Evolutionary conservation across 2,888 invertebrate genomes (phyloP), one percentile per base, ranked within the genome.

Genomic region (Barypeithes pellucidus): DNA sequence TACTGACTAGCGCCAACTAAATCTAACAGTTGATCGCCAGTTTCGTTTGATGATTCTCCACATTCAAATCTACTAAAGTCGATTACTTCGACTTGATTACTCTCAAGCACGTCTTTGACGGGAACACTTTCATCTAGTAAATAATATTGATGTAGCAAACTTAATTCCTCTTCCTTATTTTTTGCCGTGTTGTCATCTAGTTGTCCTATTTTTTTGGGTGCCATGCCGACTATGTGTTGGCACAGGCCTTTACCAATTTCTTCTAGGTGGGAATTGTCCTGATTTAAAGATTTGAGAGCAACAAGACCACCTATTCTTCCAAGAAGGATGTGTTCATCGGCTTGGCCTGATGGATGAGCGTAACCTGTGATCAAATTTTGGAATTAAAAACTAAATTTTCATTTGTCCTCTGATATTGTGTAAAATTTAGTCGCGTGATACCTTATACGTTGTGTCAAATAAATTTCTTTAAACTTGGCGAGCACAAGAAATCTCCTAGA

Each of bases 181-280:
- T 88, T 86, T 0, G 87, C 84, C 7, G 92, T 92, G 78, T 90
- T 85, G 81, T 94, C 94, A 4, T 80, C 80, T 60, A 84, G 86
- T 50, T 78, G 77, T 0, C 95, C 96, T 73, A 96, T 89, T 87
- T 91, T 93, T 41, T 82, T 84, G 0, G 96, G 96, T 80, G 93
- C 93, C 90, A 95, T 92, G 33, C 96, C 97, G 20, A 98, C 95
- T 80, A 98, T 91, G 82, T 98, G 98, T 84, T 98, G 97, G 83
- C 97, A 96, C 7, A 98, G 85, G 81, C 95, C 92, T 78, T 90
- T 90, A 16, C 93, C 93, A 9, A 94, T 81, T 57, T 87, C 82
- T 29, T 86, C 63, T 11, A 75, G 14, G 1, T 67, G 81, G 5
- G 87, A 76, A 14, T 85, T 74, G 43, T 73, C 72, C 20, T 76